phyloP scores from a whole-genome alignment of 1,140 invertebrate genomes.

The Helicorthomorpha holstii region DNA sequence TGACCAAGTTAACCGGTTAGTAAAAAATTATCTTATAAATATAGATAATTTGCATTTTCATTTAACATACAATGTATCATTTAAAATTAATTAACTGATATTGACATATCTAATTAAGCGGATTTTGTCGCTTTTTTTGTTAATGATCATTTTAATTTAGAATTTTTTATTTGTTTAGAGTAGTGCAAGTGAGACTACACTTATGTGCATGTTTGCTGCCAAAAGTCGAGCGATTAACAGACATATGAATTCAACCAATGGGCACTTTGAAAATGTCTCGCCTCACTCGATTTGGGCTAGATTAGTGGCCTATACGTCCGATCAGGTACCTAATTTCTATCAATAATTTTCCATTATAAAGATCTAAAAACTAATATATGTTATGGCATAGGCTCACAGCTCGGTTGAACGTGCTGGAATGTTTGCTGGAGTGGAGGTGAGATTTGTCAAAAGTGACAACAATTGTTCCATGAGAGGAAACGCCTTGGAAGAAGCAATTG shows the following conservation, averaged over 20 bases:
- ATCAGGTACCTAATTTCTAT: conserved; percentile 33
- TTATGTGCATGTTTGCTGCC: conserved; percentile 66
- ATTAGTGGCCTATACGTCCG: conserved; percentile 69
- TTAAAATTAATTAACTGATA: too few relatives aligned
- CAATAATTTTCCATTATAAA: too few relatives aligned
- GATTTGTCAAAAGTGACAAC: conserved; percentile 16
- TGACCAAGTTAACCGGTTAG: too few relatives aligned
- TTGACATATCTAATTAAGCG: too few relatives aligned
- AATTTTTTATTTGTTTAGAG: too few relatives aligned
- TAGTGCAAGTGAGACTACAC: conserved; percentile 70
- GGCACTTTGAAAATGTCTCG: too few relatives aligned
- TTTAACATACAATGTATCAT: too few relatives aligned
- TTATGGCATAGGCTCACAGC: conserved; percentile 28
- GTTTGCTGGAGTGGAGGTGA: conserved; percentile 26
- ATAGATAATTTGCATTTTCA: too few relatives aligned
- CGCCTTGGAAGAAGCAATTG: conserved; percentile 14
- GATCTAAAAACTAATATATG: conserved; percentile 9
- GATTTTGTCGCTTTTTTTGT: too few relatives aligned
- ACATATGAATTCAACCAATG: conserved; percentile 32
- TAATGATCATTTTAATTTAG: too few relatives aligned
- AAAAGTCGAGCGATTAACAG: conserved; percentile 47
- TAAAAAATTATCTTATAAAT: too few relatives aligned
- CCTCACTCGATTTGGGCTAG: conserved; percentile 42
- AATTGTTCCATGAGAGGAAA: conserved; percentile 13
- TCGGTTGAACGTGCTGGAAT: conserved; percentile 36